Evolutionary conservation across 2,797 vertebrate species (phyloP).

Genomic region (Danionella dracula): DNA sequence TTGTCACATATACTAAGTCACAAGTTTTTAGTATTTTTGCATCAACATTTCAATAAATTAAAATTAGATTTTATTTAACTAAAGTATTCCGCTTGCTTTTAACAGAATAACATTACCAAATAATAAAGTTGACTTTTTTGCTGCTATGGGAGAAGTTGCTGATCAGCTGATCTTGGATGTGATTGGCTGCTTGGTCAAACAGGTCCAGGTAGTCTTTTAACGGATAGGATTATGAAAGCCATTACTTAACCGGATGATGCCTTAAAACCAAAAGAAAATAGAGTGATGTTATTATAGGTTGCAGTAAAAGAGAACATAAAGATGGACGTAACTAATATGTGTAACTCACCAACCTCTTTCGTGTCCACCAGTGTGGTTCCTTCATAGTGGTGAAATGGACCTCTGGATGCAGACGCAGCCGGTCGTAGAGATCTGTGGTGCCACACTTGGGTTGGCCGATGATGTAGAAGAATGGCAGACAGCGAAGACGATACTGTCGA

Average conservation of each 20-base stretch:
- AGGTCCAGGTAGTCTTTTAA: constrained; percentile 91
- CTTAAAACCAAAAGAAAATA: constrained; percentile 54
- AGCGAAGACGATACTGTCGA: constrained; percentile 79
- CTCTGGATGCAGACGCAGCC: constrained; percentile 82
- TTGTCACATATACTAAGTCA: too few species aligned
- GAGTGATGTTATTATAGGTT: not conserved
- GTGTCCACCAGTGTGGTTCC: constrained; percentile 96
- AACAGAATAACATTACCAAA: constrained; percentile 65
- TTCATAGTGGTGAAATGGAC: constrained; percentile 85
- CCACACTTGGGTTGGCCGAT: constrained; percentile 95
- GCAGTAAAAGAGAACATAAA: not conserved
- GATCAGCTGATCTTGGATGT: constrained; percentile 78
- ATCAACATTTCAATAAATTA: too few species aligned
- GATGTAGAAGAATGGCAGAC: constrained; percentile 90
- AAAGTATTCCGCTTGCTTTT: not conserved
- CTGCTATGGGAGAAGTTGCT: constrained; percentile 58
- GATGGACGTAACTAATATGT: not conserved
- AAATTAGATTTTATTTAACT: too few species aligned
- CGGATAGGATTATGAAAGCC: constrained; percentile 80
- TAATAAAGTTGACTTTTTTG: constrained; percentile 66
- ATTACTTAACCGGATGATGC: constrained; percentile 81
- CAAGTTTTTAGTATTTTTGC: too few species aligned
- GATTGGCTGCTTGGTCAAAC: constrained; percentile 85
- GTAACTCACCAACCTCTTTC: constrained; percentile 84
- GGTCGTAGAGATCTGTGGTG: constrained; percentile 87